These are phyloP conservation scores for Xylota sylvarum DNA, from an alignment of 2,888 invertebrate species.

Conservation along the genomic window DNA sequence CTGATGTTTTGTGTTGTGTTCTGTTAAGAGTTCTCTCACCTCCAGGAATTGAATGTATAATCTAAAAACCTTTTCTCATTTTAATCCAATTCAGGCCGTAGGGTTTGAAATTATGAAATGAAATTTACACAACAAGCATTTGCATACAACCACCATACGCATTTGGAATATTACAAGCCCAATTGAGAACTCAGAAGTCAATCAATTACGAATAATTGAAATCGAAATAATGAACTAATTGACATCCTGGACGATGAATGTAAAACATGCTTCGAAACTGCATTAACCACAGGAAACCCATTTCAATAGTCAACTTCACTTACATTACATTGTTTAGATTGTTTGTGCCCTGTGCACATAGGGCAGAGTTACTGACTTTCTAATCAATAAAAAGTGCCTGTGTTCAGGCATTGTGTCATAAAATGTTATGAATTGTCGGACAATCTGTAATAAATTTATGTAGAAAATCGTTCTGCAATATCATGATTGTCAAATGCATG, in stretches of 20 bases:
- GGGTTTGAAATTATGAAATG: no score
- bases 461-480: background rate
- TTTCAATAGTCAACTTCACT: constrained; percentile 53
- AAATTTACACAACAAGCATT: no score
- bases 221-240: constrained; percentile 69
- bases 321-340: constrained; percentile 31
- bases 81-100: no score
- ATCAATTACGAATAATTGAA: constrained; percentile 68
- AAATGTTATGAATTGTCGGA: constrained; percentile 26
- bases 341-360: constrained; percentile 20
- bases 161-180: background rate
- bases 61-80: no score
- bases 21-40: no score
- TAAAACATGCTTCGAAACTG: constrained; percentile 51
- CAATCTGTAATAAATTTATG: constrained; percentile 24
- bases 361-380: constrained; percentile 4
- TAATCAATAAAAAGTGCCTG: constrained; percentile 45
- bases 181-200: constrained; percentile 1
- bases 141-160: background rate
- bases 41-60: no score
- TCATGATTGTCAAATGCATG: background rate
- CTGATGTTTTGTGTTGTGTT: no score
- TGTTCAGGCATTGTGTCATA: constrained; percentile 35
- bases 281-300: constrained; percentile 50
- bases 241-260: constrained; percentile 66